Conservation (phyloP, 2,888 invertebrate species). For the Linnaemya vulpina region DNA sequence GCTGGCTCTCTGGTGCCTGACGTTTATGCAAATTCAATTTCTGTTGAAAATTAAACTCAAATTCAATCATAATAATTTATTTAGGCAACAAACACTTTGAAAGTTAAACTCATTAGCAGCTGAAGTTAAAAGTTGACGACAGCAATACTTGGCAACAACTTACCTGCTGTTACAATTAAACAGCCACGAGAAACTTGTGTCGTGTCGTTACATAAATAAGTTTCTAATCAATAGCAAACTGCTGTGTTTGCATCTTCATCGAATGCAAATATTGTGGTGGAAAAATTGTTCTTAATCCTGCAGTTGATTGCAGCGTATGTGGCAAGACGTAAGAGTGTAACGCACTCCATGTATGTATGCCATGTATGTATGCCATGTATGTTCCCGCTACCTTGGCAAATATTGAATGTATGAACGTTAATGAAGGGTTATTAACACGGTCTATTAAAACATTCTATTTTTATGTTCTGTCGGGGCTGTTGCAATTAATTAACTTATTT, state of each 20-base stretch:
- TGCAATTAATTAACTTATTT: too few relatives aligned
- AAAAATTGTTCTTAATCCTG: too few relatives aligned
- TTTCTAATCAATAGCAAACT: background rate
- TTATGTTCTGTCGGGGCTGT: too few relatives aligned
- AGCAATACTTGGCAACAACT: background rate
- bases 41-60: constrained; percentile 5
- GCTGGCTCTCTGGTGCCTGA: background rate
- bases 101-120: background rate
- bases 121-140: background rate
- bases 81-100: constrained; percentile 19
- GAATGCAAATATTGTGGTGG: too few relatives aligned
- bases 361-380: too few relatives aligned
- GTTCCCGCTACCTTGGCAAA: too few relatives aligned
- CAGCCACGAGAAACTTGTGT: background rate
- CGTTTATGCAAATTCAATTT: background rate
- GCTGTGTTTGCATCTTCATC: background rate
- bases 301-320: too few relatives aligned
- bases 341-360: too few relatives aligned
- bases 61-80: constrained; percentile 23
- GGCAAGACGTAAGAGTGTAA: too few relatives aligned
- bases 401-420: too few relatives aligned
- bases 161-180: background rate
- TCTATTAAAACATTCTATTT: too few relatives aligned
- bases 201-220: background rate
- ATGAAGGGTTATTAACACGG: too few relatives aligned